Evolutionary conservation across 2,797 vertebrate genomes (phyloP), one percentile per base, ranked within the genome.

Genomic region (Rhinatrema bivittatum): DNA sequence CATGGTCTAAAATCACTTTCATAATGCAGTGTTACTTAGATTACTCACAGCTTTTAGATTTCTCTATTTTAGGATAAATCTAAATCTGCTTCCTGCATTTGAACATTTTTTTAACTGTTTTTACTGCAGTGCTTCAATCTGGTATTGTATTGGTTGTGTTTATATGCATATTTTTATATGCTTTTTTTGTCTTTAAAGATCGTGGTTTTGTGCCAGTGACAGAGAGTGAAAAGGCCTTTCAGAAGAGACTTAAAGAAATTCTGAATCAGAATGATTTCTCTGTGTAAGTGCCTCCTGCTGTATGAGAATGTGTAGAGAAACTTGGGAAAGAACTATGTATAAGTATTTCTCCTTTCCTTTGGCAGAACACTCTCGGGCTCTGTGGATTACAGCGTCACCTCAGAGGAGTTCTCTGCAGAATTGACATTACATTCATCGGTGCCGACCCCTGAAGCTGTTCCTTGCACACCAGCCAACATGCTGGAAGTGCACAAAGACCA

Each of bases 211-310:
- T 91, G 50, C 57, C 81, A 35, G 54, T 74, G 46, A 87, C 88
- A 27, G 93, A 96, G 63, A 94, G 90, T 48, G 94, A 98, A 78
- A 88, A 81, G 44, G 69, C 87, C 55, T 94, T 95, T 84, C 81
- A 95, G 81, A 93, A 86, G 78, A 87, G 87, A 56, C 72, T 98
- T 54, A 90, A 90, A 74, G 90, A 98, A 76, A 90, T 95, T 53
- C 86, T 98, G 65, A 90, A 81, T 70, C 89, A 93, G 70, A 91
- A 89, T 61, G 75, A 92, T 50, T 91, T 94, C 65, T 87, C 92
- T 42, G 62, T 93, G 95, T 98, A 82, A 94, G 93, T 88, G 45
- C 31, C n/a, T n/a, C n/a, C n/a, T n/a, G 29, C 35, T 24, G 30
- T 56, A 64, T 60, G n/a, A 42, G 29, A 10, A 48, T 41, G n/a